Evolutionary conservation across 2,888 invertebrate genomes (phyloP), one percentile per base, ranked within the genome.

Genomic region (Metalampra italica): DNA sequence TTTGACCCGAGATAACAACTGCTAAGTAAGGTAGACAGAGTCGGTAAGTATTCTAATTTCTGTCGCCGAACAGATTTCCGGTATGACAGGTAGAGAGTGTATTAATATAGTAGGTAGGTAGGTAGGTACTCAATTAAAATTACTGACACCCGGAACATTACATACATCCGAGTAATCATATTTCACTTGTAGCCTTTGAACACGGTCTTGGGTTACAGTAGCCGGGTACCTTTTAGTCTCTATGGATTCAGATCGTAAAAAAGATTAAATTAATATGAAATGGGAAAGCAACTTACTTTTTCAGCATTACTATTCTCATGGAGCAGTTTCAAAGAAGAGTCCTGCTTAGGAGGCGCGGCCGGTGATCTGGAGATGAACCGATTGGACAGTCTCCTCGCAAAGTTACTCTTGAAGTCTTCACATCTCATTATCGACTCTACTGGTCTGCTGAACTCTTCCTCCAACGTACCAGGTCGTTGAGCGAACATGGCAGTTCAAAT

Each of bases 321-420:
- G n/a, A 69, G 59, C 46, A 81, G 56, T 55, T 79, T 83, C 59
- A 82, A 54, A 8, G 72, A 53, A 41, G 62, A 60, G 37, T 81
- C 80, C 52, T 71, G 68, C 51, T 68, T 78, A 0, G 71, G 49
- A 43, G 61, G 61, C 40, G 59, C 55, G 9, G 66, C 60, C 3
- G 81, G 71, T 22, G 82, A 61, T 54, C 75, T 77, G 52, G 81
- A 70, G 51, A 66, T 78, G 59, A 82, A 88, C 48, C 88, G 74
- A 60, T 86, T 83, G n/a, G 88, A 89, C 47, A 89, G 76, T 56
- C 77, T 82, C 61, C 88, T 78, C 1, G 88, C 88, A 54, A 89
- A 89, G 65, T 87, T 88, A 56, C 88, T 89, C 56, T 89, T 89
- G 59, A 89, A 89, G 62, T 89, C 85, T 56, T 87, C 86, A 64